Base-by-base conservation (phyloP, 2,113 vertebrate genomes). In the Arizona elegans region DNA sequence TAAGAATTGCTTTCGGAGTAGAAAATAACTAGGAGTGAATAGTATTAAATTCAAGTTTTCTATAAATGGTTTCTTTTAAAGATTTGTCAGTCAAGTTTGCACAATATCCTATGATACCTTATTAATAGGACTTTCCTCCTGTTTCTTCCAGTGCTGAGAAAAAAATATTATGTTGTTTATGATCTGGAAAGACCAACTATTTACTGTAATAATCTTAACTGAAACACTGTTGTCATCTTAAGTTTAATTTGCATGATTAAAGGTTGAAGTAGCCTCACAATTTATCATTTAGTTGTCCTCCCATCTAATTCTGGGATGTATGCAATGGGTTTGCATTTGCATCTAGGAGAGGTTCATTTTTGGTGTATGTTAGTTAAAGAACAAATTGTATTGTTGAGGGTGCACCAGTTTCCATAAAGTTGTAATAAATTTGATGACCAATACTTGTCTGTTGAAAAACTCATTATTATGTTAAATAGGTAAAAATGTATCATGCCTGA, bases 201-300 rank as follows among this genome's bases (percentile, higher is more conserved):
- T 58, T 89, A 54, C 43, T 12, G 8, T 43, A 7, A 75, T 55
- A 92, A 88, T 54, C 4, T 29, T 65, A 65, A 17, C 21, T 38
- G 86, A 53, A 92, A 52, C 23, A 29, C 59, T 89, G 54, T 59
- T 47, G 38, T 56, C 56, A 21, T 59, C 43, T 62, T 92, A 58
- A 52, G 5, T 50, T 89, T 92, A 59, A 19, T 85, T 58, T 89
- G n/a, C 92, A 90, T 38, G 53, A 89, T 92, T 89, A 89, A 89
- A 11, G 53, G 19, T 33, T 81, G 65, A 53, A 92, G 26, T 17
- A 10, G 12, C 33, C 56, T 92, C 33, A 47, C 87, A 50, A 58
- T 56, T 38, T 19, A 55, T 38, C 85, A 53, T 87, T 87, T 17
- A 90, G 12, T 62, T 62, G 24, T 87, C 56, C 56, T 87, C 91